Base-by-base conservation (phyloP, 2,888 invertebrate genomes). In the Megalurothrips usitatus region DNA sequence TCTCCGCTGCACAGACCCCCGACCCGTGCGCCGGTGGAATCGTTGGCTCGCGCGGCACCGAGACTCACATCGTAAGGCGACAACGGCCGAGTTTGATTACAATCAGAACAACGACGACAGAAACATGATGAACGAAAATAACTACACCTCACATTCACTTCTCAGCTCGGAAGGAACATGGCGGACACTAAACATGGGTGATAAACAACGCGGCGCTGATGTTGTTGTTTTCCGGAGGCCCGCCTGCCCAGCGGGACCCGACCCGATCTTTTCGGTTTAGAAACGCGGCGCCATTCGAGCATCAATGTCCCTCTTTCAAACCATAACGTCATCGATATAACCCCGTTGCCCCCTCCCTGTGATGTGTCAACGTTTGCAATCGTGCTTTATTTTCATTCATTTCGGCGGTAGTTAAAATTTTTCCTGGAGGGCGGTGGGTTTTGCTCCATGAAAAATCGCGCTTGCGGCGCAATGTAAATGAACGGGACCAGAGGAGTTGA, bases 81-180 rank as follows among this genome's bases (percentile, higher is more conserved):
- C 12, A 75, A 26, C 23, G 68, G 26, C n/a, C 12, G 12, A 26
- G 68, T 75, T 75, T 75, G 68, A 75, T 75, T 75, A 75, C 68
- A 75, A 23, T 75, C 26, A 26, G 68, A 12, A 9, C 68, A 12
- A 26, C 23, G 68, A 26, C 68, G 68, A 75, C 68, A 75, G 68
- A 26, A 23, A 75, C 68, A 75, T 75, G 68, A 23, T 26, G 23
- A 75, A 75, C 68, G 68, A 75, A 75, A 75, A 75, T 75, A 75
- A 75, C 68, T 75, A 75, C 68, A 75, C 68, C 68, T 75, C 68
- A 75, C 68, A 75, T 75, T 75, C 68, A 75, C 23, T n/a, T 75
- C 68, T 75, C 68, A 75, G 68, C 26, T 75, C 68, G 11, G n/a
- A 26, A 12, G 68, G 68, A 75, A 75, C 68, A 75, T 75, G 68